phyloP scores from a whole-genome alignment of 2,113 vertebrate genomes.

The Hydropotes inermis region DNA sequence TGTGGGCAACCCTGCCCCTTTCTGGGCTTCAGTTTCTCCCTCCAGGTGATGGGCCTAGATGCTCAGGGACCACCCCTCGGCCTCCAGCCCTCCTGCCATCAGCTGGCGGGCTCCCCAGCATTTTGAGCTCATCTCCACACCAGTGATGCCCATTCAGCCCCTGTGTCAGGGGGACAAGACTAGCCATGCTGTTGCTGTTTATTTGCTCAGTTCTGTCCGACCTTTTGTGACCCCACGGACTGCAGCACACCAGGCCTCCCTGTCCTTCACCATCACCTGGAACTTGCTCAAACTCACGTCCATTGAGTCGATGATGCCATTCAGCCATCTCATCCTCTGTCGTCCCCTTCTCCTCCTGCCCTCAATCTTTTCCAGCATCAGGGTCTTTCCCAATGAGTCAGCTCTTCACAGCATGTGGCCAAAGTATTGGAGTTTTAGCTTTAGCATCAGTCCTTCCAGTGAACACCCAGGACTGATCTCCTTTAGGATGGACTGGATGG shows the following conservation, averaged over 20 bases:
- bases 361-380: too few species aligned
- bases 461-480: background rate
- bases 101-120: rapidly evolving
- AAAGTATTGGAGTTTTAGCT: background rate
- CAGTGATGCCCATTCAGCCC: rapidly evolving
- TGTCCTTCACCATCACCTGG: background rate
- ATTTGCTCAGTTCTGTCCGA: rapidly evolving
- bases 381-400: too few species aligned
- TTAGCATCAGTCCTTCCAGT: background rate
- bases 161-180: rapidly evolving
- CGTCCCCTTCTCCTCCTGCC: too few species aligned
- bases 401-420: background rate
- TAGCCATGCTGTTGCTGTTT: rapidly evolving
- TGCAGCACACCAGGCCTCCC: background rate
- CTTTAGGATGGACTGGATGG: background rate
- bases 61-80: rapidly evolving
- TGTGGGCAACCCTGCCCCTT: background rate
- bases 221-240: background rate
- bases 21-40: background rate
- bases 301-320: background rate
- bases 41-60: background rate
- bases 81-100: rapidly evolving
- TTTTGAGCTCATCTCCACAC: rapidly evolving
- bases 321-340: too few species aligned
- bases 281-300: background rate